These are phyloP conservation scores for Lissonota sp. DNA, from an alignment of 2,888 invertebrate genomes.

Conservation along the genomic window DNA sequence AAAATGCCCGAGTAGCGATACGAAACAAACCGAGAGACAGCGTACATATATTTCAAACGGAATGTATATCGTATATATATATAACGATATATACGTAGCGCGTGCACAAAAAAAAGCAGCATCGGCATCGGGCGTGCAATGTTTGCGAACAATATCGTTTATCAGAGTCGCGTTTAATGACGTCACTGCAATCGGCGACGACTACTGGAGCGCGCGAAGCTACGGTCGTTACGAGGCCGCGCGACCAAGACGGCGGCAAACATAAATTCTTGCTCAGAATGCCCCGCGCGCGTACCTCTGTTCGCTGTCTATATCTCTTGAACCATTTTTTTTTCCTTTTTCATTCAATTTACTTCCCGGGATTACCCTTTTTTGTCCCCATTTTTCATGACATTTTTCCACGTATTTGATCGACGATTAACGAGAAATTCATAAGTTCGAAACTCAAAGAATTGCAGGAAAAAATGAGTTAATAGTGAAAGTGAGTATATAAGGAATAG, in stretches of 20 bases:
- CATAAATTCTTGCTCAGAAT: slow-evolving; percentile 33
- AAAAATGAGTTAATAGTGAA: too few relatives aligned
- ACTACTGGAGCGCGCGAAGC: slow-evolving; percentile 32
- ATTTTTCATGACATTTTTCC: too few relatives aligned
- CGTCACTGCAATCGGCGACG: slow-evolving; percentile 44
- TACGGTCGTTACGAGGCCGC: slow-evolving; percentile 35
- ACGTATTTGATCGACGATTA: too few relatives aligned
- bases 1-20: not conserved
- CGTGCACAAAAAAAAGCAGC: slow-evolving; percentile 26
- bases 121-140: slow-evolving; percentile 47
- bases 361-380: too few relatives aligned
- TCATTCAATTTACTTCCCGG: too few relatives aligned
- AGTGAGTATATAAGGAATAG: too few relatives aligned
- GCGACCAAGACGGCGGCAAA: slow-evolving; percentile 30
- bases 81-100: not conserved
- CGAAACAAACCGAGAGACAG: slow-evolving; percentile 12
- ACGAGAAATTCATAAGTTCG: not conserved
- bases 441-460: too few relatives aligned
- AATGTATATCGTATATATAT: not conserved
- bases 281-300: not conserved
- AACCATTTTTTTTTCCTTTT: not conserved
- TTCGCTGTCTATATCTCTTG: too few relatives aligned
- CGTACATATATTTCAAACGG: not conserved
- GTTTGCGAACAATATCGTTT: slow-evolving; percentile 65
- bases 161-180: slow-evolving; percentile 51